Evolutionary conservation across 2,888 invertebrate species (phyloP), one percentile per base, ranked within the genome.

Genomic region (Stratiomys singularior): DNA sequence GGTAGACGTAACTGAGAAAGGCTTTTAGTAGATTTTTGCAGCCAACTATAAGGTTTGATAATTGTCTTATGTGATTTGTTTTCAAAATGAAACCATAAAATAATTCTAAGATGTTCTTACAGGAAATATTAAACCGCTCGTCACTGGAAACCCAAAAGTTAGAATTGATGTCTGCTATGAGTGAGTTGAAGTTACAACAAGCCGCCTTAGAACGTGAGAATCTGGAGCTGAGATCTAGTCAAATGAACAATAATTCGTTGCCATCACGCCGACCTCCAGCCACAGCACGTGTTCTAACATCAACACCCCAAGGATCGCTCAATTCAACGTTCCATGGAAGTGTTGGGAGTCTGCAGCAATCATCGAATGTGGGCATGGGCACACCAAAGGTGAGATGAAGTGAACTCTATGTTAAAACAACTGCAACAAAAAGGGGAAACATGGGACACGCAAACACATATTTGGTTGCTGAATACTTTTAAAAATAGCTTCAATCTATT

Each of bases 141-240:
- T 93, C 96, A 1, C 87, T 98, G 80, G 98, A 98, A 89, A 97
- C 97, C 0, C 97, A 97, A 88, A 97, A 98, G 87, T 88, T 98
- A 83, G 98, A 98, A 87, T 88, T 99, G 81, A 90, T 98, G 89
- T 95, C 96, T 56, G 96, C 98, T 82, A 90, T 99, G 82, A 96
- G 97, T 79, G 97, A 96, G 85, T 90, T 98, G 82, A 96, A 98
- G 83, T 89, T 97, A 79, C 93, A 95, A 81, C 92, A 94, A 81
- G 93, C 95, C 4, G 92, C 94, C 46, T 89, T 96, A 72, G 98
- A 98, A 85, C 91, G 95, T 78, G 97, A 98, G 82, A 94, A 96
- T 83, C 85, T 93, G 76, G 95, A 97, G 83, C 89, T 97, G 74
- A 90, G 93, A 76, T 87, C 84, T 77, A 88, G 84, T 81, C 86